Conservation (phyloP, 2,113 vertebrate species). For the Eubucco bourcierii region DNA sequence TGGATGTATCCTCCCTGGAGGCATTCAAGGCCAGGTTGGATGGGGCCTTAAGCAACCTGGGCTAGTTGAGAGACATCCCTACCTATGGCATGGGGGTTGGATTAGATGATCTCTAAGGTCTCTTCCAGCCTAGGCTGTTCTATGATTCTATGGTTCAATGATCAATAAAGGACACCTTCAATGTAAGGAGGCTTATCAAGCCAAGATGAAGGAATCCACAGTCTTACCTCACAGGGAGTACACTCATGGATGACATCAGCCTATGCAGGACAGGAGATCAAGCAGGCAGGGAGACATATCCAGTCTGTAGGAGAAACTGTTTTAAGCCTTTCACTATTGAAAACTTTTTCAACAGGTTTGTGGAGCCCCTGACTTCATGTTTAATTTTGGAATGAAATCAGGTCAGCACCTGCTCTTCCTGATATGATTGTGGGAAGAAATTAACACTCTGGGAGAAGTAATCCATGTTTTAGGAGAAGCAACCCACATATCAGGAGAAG, state of each 20-base stretch:
- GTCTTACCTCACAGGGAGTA: not conserved
- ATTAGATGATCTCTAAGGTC: too few species aligned
- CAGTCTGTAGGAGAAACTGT: not conserved
- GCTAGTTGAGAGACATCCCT: too few species aligned
- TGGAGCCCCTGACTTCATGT: not conserved
- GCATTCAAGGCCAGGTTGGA: too few species aligned
- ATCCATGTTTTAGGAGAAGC: not conserved
- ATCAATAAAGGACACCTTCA: too few species aligned
- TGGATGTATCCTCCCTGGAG: too few species aligned
- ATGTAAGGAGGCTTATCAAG: too few species aligned
- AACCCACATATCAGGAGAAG: not conserved
- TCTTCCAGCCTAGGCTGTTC: too few species aligned
- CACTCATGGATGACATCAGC: not conserved
- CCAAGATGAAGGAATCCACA: too few species aligned
- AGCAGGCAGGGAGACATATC: slow-evolving; percentile 11
- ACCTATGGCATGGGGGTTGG: too few species aligned
- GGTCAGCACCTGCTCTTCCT: not conserved
- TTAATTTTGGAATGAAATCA: not conserved
- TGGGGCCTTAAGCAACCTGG: too few species aligned
- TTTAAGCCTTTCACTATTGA: not conserved
- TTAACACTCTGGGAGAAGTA: not conserved
- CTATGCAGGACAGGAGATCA: slow-evolving; percentile 49
- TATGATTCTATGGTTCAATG: too few species aligned
- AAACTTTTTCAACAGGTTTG: not conserved
- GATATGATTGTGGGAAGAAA: not conserved